These are phyloP conservation scores for Lerema accius DNA, from an alignment of 1,140 invertebrate genomes.

Conservation along the genomic window DNA sequence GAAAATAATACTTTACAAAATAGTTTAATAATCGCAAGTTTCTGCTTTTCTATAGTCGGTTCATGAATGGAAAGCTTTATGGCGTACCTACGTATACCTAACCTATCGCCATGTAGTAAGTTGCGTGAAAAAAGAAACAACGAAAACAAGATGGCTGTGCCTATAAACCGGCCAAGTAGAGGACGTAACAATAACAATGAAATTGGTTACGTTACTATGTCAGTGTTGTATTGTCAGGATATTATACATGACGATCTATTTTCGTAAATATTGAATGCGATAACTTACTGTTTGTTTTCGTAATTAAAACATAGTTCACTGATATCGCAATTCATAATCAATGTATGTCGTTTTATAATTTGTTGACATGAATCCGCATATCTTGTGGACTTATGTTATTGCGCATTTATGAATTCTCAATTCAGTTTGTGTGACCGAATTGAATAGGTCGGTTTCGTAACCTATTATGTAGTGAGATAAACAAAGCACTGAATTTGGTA, in stretches of 20 bases:
- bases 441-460: slow-evolving; percentile 39
- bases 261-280: slow-evolving; percentile 45
- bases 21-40: neutral
- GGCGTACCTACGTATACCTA: slow-evolving; percentile 32
- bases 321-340: slow-evolving; percentile 41
- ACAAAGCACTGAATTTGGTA: slow-evolving; percentile 38
- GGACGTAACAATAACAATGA: slow-evolving; percentile 52
- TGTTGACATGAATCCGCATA: slow-evolving; percentile 34
- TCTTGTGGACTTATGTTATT: slow-evolving; percentile 32
- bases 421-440: slow-evolving; percentile 35
- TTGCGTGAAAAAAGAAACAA: slow-evolving; percentile 62
- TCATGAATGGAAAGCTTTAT: slow-evolving; percentile 38
- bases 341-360: slow-evolving; percentile 36
- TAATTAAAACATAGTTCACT: slow-evolving; percentile 39
- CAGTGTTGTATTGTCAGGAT: slow-evolving; percentile 36
- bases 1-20: slow-evolving; percentile 1
- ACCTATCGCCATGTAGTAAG: slow-evolving; percentile 51
- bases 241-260: slow-evolving; percentile 57
- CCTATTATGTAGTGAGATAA: slow-evolving; percentile 39
- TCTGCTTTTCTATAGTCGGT: neutral
- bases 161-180: slow-evolving; percentile 53
- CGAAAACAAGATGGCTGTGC: slow-evolving; percentile 69
- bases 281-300: slow-evolving; percentile 59
- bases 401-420: slow-evolving; percentile 33
- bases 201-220: slow-evolving; percentile 29